Conservation (phyloP, 1,140 invertebrate genomes). For the Drosophila paulistorum region DNA sequence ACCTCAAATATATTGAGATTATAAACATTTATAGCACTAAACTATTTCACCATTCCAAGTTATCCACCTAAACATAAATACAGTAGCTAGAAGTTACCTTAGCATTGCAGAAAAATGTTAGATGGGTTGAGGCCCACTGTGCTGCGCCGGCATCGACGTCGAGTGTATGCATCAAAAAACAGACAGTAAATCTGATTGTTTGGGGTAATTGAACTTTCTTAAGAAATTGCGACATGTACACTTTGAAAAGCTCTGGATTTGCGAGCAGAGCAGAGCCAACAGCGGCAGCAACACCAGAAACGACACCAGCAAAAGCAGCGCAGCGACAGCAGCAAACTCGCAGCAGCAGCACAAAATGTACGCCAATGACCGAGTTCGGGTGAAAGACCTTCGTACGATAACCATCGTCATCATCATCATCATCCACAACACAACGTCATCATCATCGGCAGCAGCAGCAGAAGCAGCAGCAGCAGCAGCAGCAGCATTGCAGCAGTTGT, state of each 20-base stretch:
- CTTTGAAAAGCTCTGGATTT: conserved; percentile 83
- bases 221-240: conserved; percentile 83
- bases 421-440: conserved; percentile 67
- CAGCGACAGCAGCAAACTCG: conserved; percentile 35
- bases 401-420: conserved; percentile 81
- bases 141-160: conserved; percentile 43
- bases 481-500: conserved; percentile 56
- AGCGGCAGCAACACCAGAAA: conserved; percentile 40
- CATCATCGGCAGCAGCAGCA: conserved; percentile 53
- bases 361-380: conserved; percentile 83
- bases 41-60: too few relatives aligned
- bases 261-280: conserved; percentile 65
- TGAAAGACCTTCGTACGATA: conserved; percentile 82
- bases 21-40: neutral
- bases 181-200: conserved; percentile 83
- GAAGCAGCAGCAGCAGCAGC: conserved; percentile 18
- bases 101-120: neutral
- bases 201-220: conserved; percentile 83
- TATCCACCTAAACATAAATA: too few relatives aligned
- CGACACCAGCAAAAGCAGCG: conserved; percentile 26
- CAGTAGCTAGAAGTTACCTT: too few relatives aligned
- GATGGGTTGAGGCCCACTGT: conserved; percentile 15
- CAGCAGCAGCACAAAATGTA: conserved; percentile 79
- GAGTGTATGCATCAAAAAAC: conserved; percentile 82
- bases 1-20: too few relatives aligned